Conservation (phyloP, 2,888 invertebrate species). For the Anoncus sp. region DNA sequence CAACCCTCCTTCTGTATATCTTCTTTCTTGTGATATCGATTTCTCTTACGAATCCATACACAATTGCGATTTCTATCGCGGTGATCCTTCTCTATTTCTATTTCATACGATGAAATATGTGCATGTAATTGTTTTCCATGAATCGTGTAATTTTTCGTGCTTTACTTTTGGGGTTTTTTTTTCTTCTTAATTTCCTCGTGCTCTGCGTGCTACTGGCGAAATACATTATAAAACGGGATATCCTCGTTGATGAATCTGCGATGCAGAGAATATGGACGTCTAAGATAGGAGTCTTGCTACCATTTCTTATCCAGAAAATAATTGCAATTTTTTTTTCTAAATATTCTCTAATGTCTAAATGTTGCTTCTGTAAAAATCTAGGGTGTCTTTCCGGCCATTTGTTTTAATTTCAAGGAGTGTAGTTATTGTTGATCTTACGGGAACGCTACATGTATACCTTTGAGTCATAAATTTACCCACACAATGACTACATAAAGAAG, state of each 20-base stretch:
- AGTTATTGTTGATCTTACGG: no score
- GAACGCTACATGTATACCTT: no score
- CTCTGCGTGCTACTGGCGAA: neutral
- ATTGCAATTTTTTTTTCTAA: no score
- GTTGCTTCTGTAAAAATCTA: no score
- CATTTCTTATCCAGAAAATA: no score
- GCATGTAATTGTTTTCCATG: slow-evolving; percentile 32
- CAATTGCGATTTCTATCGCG: slow-evolving; percentile 51
- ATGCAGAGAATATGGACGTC: neutral
- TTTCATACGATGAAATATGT: slow-evolving; percentile 37
- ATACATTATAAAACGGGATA: neutral
- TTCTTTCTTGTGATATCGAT: slow-evolving; percentile 39
- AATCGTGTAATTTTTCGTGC: neutral
- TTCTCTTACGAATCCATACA: slow-evolving; percentile 40
- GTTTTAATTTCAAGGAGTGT: no score
- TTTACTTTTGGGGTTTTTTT: neutral
- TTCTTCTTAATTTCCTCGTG: neutral
- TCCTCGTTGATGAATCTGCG: neutral
- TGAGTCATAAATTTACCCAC: no score
- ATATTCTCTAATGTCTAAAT: no score
- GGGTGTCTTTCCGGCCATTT: no score
- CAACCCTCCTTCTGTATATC: neutral
- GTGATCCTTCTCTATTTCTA: slow-evolving; percentile 28
- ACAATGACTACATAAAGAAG: no score
- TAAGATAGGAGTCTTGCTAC: neutral